Conservation (phyloP, 2,888 invertebrate genomes). For the Hyalella azteca region DNA sequence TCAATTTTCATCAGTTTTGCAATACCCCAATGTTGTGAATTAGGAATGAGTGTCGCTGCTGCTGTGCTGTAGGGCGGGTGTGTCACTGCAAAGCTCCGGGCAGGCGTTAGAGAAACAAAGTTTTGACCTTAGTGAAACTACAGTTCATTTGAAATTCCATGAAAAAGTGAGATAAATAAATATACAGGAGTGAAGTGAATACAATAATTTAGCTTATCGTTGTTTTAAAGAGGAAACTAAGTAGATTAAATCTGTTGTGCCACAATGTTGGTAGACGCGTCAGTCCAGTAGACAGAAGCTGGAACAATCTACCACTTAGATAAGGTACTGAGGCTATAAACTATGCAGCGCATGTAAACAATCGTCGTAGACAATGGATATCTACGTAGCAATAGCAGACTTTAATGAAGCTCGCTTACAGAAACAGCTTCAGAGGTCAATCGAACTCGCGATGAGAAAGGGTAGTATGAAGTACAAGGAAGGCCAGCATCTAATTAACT, state of each 20-base stretch:
- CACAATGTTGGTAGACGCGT: slow-evolving; percentile 18
- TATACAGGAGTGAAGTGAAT: not conserved
- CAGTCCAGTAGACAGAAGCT: not conserved
- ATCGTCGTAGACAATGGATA: slow-evolving; percentile 35
- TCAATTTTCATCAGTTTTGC: too few species aligned
- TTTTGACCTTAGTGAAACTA: not conserved
- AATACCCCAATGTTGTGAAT: too few species aligned
- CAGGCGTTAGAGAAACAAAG: slow-evolving; percentile 1
- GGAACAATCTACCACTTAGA: not conserved
- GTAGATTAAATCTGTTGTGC: too few species aligned
- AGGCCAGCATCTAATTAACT: slow-evolving; percentile 26
- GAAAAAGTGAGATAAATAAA: not conserved
- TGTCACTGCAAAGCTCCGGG: not conserved
- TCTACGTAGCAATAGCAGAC: slow-evolving; percentile 39
- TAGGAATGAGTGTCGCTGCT: not conserved
- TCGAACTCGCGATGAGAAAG: slow-evolving; percentile 10
- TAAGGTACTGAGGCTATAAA: not conserved
- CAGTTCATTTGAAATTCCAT: not conserved
- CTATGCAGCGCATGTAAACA: not conserved
- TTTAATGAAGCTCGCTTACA: slow-evolving; percentile 38
- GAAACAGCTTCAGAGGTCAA: slow-evolving; percentile 32
- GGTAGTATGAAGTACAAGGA: slow-evolving; percentile 31
- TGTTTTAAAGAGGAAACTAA: not conserved
- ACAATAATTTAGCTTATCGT: not conserved
- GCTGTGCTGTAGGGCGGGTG: not conserved